Evolutionary conservation across 2,113 vertebrate genomes (phyloP), one percentile per base, ranked within the genome.

Genomic region (Danionella cerebrum): DNA sequence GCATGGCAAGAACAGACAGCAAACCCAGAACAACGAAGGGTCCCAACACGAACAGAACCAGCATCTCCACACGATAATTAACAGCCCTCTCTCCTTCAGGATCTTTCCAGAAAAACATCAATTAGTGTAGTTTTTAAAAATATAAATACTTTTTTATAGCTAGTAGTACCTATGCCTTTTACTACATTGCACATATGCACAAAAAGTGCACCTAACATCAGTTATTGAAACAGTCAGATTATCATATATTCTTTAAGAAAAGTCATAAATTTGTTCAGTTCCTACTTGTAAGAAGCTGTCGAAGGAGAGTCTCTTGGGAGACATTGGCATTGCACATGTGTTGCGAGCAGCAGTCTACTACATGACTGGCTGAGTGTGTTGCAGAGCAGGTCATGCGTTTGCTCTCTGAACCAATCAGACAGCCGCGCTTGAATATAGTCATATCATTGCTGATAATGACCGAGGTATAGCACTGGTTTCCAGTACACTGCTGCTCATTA

Each of bases 291-390:
- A 70, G 80, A 42, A 90, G 82, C 27, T 81, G 72, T 38, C 76
- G 71, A 73, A 80, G 78, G 36, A 89, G 76, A 0, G 65, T 65
- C 35, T 71, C 74, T 3, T 42, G 65, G 54, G 71, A 87, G 48
- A 73, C 71, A 74, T 90, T 90, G 80, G 68, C 12, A 57, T 90
- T 90, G 79, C 88, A 90, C 82, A 84, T 83, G 69, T 84, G 62
- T 39, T 76, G 65, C 3, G 83, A 74, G 41, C 88, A 90, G 83
- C 88, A 90, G 57, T 71, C 68, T 25, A 90, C 79, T 63, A 79
- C 83, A 3, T 84, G 81, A 47, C 75, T 80, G 71, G 60, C 59
- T 5, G 84, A 84, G 0, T 82, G 80, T 6, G 84, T 42, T 0
- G 80, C 81, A 58, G 67, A 83, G 78, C 88, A 90, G 33, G 75